A percentile compares a stretch with the other conserved stretches of the same genome.
Conservation (phyloP, 2,888 invertebrate species). For the Nasonovia ribisnigri region DNA sequence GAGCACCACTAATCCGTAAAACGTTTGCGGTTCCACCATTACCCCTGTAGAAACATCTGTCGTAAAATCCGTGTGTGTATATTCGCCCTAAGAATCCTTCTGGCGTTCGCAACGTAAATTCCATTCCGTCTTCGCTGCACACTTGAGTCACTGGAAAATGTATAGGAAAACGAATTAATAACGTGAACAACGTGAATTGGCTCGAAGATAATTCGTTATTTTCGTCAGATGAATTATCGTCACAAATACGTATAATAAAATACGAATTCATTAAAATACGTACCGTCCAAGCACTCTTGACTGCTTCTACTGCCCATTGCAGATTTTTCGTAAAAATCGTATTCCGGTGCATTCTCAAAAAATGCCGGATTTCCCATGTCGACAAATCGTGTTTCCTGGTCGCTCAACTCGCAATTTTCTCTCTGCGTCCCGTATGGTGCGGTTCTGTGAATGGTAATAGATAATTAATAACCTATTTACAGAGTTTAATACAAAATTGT, state of each 20-base stretch:
- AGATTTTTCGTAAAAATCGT: slow-evolving; percentile 85
- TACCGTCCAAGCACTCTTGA: slow-evolving; percentile 88
- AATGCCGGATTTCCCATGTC: slow-evolving; percentile 87
- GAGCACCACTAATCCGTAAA: slow-evolving; percentile 86
- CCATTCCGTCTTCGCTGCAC: slow-evolving; percentile 95
- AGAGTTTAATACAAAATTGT: neutral
- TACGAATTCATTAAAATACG: too few species aligned
- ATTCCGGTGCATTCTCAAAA: slow-evolving; percentile 86
- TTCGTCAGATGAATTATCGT: too few species aligned
- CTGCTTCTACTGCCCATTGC: slow-evolving; percentile 76
- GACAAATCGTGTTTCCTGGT: slow-evolving; percentile 85
- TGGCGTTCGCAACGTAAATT: slow-evolving; percentile 88
- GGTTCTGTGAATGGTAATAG: slow-evolving; percentile 68
- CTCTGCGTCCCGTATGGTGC: slow-evolving; percentile 76
- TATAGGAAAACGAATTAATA: neutral
- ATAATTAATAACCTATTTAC: neutral
- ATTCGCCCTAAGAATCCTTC: slow-evolving; percentile 92
- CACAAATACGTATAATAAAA: too few species aligned
- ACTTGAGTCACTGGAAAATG: slow-evolving; percentile 83
- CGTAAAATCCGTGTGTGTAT: slow-evolving; percentile 92
- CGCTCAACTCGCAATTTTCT: slow-evolving; percentile 92
- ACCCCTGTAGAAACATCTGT: slow-evolving; percentile 90
- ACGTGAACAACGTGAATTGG: neutral
- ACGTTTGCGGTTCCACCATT: slow-evolving; percentile 88
- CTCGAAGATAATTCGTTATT: neutral